Percentiles rank a stretch among this genome's conserved stretches.
Evolutionary conservation across 2,113 vertebrate genomes (phyloP).

Genomic region (Ammodramus savannarum): DNA sequence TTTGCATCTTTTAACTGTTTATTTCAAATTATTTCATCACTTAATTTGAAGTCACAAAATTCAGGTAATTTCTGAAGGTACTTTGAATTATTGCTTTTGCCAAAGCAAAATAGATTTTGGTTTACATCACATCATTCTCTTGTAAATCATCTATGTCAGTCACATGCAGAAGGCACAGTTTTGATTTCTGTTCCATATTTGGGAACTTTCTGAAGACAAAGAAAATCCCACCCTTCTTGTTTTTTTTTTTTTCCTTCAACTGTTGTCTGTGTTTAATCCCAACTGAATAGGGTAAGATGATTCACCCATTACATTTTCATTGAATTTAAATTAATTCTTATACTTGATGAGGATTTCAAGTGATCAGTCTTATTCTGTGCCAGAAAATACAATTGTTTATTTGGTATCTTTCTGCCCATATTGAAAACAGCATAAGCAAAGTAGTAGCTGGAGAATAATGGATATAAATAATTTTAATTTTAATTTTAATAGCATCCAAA

Average conservation of each 20-base stretch:
- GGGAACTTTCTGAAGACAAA: neutral
- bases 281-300: neutral
- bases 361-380: neutral
- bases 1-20: neutral
- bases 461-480: neutral
- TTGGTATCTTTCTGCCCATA: neutral
- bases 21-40: neutral
- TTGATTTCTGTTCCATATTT: neutral
- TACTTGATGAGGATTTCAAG: neutral
- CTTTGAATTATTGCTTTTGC: neutral
- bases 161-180: neutral
- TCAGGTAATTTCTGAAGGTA: neutral
- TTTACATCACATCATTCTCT: neutral
- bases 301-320: neutral
- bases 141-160: neutral
- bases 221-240: rapidly evolving
- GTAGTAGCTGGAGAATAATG: neutral
- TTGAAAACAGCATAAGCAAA: neutral
- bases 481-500: neutral
- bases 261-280: neutral
- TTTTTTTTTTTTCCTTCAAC: neutral
- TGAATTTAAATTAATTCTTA: neutral
- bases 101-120: neutral
- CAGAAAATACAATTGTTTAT: neutral
- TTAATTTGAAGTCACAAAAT: neutral